These are phyloP conservation scores for Amphilophus citrinellus DNA, from an alignment of 2,113 vertebrate species.

Conservation along the genomic window DNA sequence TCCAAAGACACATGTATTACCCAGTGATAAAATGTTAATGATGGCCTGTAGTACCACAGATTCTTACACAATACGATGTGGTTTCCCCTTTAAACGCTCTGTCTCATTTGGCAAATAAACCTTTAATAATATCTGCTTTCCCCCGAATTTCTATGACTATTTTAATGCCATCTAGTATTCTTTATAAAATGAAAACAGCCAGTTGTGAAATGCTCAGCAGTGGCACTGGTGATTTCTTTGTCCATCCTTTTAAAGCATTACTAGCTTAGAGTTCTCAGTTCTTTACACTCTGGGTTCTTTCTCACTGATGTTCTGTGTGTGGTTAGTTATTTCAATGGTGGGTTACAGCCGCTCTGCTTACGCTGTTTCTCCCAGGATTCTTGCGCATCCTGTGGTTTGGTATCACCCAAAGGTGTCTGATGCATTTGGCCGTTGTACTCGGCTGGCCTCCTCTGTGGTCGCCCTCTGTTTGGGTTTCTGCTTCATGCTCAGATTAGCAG, in stretches of 20 bases:
- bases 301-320: conserved; percentile 47
- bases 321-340: conserved; percentile 70
- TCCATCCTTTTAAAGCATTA: conserved; percentile 14
- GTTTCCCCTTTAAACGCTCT: conserved; percentile 51
- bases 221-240: conserved; percentile 12
- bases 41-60: conserved; percentile 40
- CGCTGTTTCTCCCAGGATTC: conserved; percentile 39
- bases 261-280: conserved; percentile 16
- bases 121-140: conserved; percentile 55
- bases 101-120: conserved; percentile 59
- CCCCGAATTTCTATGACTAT: conserved; percentile 13
- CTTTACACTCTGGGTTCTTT: conserved; percentile 26
- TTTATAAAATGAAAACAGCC: conserved; percentile 31
- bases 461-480: conserved; percentile 70
- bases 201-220: conserved; percentile 31
- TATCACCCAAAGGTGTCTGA: conserved; percentile 77
- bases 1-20: conserved; percentile 13
- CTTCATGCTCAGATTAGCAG: conserved; percentile 76
- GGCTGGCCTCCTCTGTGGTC: conserved; percentile 63
- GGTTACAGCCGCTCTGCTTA: conserved; percentile 66
- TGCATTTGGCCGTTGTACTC: conserved; percentile 70
- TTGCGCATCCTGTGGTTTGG: conserved; percentile 69
- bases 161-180: conserved; percentile 39
- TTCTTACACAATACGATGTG: conserved; percentile 48
- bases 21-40: conserved; percentile 50